phyloP scores from a whole-genome alignment of 2,888 invertebrate genomes.

The Phortica okadai region DNA sequence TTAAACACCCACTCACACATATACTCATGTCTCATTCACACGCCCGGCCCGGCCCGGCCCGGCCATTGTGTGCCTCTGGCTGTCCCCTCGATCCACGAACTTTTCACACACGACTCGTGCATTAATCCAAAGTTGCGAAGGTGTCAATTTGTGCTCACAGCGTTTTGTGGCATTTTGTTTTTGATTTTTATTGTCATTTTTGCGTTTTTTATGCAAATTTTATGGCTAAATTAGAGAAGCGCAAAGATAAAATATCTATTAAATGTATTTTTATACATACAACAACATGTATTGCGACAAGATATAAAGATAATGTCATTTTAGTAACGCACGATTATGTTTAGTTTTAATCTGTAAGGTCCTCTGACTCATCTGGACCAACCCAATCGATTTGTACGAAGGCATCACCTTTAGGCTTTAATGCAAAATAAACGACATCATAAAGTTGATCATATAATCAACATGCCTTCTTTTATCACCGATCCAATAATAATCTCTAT shows the following conservation, averaged over 20 bases:
- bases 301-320: background rate
- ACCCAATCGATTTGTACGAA: background rate
- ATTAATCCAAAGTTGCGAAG: constrained; percentile 45
- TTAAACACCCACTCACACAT: constrained; percentile 56
- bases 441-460: no score
- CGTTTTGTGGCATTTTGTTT: constrained; percentile 44
- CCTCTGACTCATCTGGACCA: background rate
- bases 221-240: constrained; percentile 66
- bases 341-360: background rate
- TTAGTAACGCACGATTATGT: background rate
- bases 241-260: constrained; percentile 27
- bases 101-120: background rate
- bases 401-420: background rate
- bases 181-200: constrained; percentile 31
- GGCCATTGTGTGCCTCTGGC: background rate
- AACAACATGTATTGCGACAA: background rate
- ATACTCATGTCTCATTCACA: constrained; percentile 39
- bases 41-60: background rate
- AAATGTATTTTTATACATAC: constrained; percentile 8
- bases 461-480: no score
- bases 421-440: no score
- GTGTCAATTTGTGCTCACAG: constrained; percentile 65
- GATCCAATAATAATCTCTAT: no score
- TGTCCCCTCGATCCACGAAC: no score
- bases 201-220: constrained; percentile 62